A percentile compares a stretch with the other conserved stretches of the same genome.
These are phyloP conservation scores for Onchidella celtica DNA, from an alignment of 2,888 invertebrate species.

Conservation along the genomic window DNA sequence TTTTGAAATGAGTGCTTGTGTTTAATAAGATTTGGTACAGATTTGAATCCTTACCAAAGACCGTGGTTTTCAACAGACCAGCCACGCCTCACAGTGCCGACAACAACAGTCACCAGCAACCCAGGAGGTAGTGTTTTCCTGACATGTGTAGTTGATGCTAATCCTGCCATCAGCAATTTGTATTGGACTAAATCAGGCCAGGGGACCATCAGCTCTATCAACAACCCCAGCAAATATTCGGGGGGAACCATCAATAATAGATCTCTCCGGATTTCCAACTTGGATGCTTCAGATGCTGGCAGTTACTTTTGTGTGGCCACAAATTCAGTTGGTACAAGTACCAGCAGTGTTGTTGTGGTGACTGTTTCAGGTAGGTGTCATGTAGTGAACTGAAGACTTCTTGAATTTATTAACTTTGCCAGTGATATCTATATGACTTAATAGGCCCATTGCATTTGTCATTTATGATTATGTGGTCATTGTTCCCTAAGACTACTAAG, in stretches of 20 bases:
- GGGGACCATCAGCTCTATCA: neutral
- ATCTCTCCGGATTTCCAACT: neutral
- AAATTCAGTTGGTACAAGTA: slow-evolving; percentile 8
- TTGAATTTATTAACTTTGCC: too few relatives aligned
- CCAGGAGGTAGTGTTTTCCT: neutral
- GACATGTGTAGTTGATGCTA: neutral
- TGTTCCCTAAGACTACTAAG: too few relatives aligned
- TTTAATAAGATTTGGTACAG: too few relatives aligned
- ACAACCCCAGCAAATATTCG: slow-evolving; percentile 26
- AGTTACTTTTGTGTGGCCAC: slow-evolving; percentile 14
- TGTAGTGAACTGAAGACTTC: too few relatives aligned
- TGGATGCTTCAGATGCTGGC: neutral
- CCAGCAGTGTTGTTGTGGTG: neutral
- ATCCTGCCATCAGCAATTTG: neutral
- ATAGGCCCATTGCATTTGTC: too few relatives aligned
- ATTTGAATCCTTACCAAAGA: too few relatives aligned
- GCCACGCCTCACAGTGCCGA: neutral
- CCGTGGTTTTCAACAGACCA: neutral
- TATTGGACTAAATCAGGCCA: slow-evolving; percentile 7
- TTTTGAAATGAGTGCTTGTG: too few relatives aligned
- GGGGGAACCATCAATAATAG: slow-evolving; percentile 1
- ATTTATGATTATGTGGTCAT: neutral
- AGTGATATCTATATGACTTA: too few relatives aligned
- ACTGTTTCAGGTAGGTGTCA: slow-evolving; percentile 2
- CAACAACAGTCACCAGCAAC: neutral